Evolutionary conservation across 1,140 invertebrate genomes (phyloP).

Genomic region (Anastatus disparis): DNA sequence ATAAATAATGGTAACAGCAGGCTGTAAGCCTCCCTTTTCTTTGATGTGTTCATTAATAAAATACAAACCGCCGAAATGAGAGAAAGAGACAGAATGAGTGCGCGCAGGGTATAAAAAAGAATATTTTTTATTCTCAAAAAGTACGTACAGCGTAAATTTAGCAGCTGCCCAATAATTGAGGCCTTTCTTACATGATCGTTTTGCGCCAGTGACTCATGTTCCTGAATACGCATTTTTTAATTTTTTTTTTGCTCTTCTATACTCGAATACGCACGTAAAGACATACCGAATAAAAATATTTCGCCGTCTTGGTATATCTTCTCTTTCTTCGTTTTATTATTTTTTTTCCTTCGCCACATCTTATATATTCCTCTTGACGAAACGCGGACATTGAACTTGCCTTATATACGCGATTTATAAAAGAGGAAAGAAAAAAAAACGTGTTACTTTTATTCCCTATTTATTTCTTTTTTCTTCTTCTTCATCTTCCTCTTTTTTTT

Average conservation of each 20-base stretch:
- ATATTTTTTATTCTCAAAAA: neutral
- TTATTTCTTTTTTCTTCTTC: too few species aligned
- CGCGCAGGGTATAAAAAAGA: neutral
- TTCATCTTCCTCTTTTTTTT: neutral
- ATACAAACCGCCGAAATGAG: neutral
- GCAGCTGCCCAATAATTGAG: conserved; percentile 29
- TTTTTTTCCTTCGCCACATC: neutral
- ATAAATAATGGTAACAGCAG: too few species aligned
- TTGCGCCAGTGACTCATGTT: conserved; percentile 7
- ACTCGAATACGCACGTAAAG: neutral
- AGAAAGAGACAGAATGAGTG: neutral
- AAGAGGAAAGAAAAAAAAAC: too few species aligned
- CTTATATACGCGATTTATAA: too few species aligned
- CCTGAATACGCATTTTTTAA: neutral
- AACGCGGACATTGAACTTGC: conserved; percentile 5
- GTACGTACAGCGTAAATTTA: conserved; percentile 15
- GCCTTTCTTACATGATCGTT: conserved; percentile 17
- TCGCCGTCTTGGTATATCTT: neutral
- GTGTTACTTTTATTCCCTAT: too few species aligned
- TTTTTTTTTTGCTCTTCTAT: neutral
- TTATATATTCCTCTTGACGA: too few species aligned
- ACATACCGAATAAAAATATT: neutral
- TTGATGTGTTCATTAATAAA: conserved; percentile 15
- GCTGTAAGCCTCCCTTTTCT: neutral
- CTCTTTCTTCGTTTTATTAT: neutral